Evolutionary conservation across 1,140 invertebrate genomes (phyloP).

Genomic region (Dinoponera quadriceps): DNA sequence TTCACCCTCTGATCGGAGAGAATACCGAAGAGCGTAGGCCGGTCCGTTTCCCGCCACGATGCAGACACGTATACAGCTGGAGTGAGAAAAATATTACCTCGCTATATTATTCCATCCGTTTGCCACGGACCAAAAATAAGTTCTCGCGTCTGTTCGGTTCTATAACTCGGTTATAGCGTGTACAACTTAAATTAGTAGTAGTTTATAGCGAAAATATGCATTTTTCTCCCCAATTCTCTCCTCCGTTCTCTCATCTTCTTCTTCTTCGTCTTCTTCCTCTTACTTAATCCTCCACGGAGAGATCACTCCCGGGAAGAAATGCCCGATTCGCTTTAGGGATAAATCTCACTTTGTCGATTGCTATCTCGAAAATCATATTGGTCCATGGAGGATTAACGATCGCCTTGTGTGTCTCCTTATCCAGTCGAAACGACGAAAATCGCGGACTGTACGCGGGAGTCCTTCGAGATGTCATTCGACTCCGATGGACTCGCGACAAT

Average conservation of each 20-base stretch:
- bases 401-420: neutral
- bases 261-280: neutral
- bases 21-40: too few relatives aligned
- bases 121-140: conserved; percentile 71
- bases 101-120: conserved; percentile 43
- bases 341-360: neutral
- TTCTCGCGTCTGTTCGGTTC: conserved; percentile 48
- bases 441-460: neutral
- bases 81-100: conserved; percentile 72
- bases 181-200: conserved; percentile 61
- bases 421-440: neutral
- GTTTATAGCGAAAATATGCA: conserved; percentile 75
- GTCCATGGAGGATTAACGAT: conserved; percentile 25
- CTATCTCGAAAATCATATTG: neutral
- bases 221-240: conserved; percentile 54
- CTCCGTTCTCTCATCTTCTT: conserved; percentile 10
- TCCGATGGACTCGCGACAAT: conserved; percentile 21
- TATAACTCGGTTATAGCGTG: conserved; percentile 13
- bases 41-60: too few relatives aligned
- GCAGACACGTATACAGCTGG: conserved; percentile 45
- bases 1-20: too few relatives aligned
- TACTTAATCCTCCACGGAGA: conserved; percentile 33
- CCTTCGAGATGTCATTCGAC: neutral
- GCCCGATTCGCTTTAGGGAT: neutral
- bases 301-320: conserved; percentile 5